A percentile compares a stretch with the other conserved stretches of the same genome.
Conservation (phyloP, 1,140 invertebrate genomes). For the Periplaneta americana region DNA sequence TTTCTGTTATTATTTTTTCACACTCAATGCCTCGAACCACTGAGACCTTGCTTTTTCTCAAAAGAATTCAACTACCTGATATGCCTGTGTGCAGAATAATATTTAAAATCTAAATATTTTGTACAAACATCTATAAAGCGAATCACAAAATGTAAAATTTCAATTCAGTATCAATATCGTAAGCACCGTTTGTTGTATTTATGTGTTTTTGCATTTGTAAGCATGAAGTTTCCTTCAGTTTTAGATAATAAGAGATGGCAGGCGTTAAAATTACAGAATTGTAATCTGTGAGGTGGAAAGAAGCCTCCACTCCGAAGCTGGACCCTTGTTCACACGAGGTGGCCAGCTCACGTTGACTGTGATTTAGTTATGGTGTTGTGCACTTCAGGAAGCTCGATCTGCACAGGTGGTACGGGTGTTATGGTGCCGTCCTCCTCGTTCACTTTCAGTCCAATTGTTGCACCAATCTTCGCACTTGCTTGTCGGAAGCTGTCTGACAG, state of each 20-base stretch:
- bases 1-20: too few relatives aligned
- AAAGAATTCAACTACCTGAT: too few relatives aligned
- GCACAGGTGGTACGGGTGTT: background rate
- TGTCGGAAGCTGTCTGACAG: slow-evolving; percentile 77
- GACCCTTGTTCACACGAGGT: background rate
- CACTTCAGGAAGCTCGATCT: background rate
- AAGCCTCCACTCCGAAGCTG: background rate
- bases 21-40: too few relatives aligned
- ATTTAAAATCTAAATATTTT: too few relatives aligned
- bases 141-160: background rate
- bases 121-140: background rate
- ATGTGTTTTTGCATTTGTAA: background rate
- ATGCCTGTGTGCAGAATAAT: too few relatives aligned
- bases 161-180: background rate
- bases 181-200: background rate
- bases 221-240: background rate
- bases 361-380: background rate
- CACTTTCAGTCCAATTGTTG: slow-evolving; percentile 74
- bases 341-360: background rate
- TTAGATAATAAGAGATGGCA: background rate
- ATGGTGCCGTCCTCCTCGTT: slow-evolving; percentile 54
- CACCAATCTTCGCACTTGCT: slow-evolving; percentile 78
- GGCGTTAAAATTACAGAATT: background rate
- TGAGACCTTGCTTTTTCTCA: too few relatives aligned
- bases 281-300: background rate